Conservation (phyloP, 2,113 vertebrate genomes). For the Urocolius indicus region DNA sequence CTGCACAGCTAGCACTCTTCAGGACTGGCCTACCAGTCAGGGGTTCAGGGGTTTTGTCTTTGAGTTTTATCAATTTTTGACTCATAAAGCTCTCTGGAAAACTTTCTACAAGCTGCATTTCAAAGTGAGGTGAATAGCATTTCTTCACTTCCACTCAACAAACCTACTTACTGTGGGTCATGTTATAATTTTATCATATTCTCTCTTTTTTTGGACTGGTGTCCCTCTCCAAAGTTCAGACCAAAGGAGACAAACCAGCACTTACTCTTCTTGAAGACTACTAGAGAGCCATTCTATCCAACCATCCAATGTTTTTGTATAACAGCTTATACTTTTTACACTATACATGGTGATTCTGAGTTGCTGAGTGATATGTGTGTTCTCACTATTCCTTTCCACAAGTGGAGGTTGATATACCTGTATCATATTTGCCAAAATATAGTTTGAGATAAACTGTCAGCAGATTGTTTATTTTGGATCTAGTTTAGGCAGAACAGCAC, state of each 20-base stretch:
- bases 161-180: background rate
- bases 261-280: background rate
- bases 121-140: background rate
- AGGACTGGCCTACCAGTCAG: background rate
- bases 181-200: background rate
- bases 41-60: background rate
- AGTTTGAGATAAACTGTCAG: background rate
- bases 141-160: background rate
- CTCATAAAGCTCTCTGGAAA: background rate
- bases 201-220: background rate
- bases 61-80: background rate
- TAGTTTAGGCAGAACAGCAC: background rate
- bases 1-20: background rate
- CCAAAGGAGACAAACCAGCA: background rate
- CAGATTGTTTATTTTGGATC: conserved; percentile 5
- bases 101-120: background rate
- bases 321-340: background rate
- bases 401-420: background rate
- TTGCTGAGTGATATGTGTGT: background rate
- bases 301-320: background rate
- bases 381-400: background rate
- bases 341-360: rapidly evolving
- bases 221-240: background rate
- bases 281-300: background rate
- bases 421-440: background rate